phyloP scores from a whole-genome alignment of 2,888 invertebrate species.

The Chorisops tibialis region DNA sequence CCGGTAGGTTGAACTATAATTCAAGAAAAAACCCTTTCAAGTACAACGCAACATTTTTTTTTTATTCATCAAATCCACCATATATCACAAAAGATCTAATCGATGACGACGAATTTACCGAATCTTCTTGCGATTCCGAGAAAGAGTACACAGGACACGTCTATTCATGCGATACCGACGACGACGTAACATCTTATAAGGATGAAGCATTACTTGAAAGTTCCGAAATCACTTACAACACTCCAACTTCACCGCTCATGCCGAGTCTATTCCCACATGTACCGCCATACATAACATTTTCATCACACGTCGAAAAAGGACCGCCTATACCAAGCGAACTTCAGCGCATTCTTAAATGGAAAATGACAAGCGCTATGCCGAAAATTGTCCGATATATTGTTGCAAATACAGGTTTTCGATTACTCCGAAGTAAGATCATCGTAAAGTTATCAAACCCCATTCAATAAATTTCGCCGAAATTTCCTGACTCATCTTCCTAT shows the following conservation, averaged over 20 bases:
- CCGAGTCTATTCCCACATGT: slow-evolving; percentile 69
- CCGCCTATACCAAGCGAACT: slow-evolving; percentile 65
- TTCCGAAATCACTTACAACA: slow-evolving; percentile 7
- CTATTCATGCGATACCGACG: slow-evolving; percentile 8
- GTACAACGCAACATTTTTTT: too few species aligned
- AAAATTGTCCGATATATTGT: slow-evolving; percentile 85
- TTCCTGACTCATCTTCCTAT: too few species aligned
- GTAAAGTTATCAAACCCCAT: too few species aligned
- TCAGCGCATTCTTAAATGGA: slow-evolving; percentile 85
- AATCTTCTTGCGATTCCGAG: slow-evolving; percentile 27
- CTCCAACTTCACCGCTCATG: slow-evolving; percentile 46
- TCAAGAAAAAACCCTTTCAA: too few species aligned
- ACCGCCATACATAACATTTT: slow-evolving; percentile 76
- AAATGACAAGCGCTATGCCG: slow-evolving; percentile 90
- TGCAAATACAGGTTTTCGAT: slow-evolving; percentile 77
- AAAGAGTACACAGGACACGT: slow-evolving; percentile 27
- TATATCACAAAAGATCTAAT: background rate
- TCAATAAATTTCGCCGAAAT: too few species aligned
- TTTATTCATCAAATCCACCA: too few species aligned
- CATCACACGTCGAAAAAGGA: slow-evolving; percentile 62
- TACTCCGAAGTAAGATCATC: slow-evolving; percentile 69
- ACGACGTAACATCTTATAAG: slow-evolving; percentile 3
- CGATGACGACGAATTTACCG: background rate
- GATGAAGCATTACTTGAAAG: slow-evolving; percentile 13
- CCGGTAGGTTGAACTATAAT: background rate